Conservation (phyloP, 2,797 vertebrate species). For the Oreortyx pictus region DNA sequence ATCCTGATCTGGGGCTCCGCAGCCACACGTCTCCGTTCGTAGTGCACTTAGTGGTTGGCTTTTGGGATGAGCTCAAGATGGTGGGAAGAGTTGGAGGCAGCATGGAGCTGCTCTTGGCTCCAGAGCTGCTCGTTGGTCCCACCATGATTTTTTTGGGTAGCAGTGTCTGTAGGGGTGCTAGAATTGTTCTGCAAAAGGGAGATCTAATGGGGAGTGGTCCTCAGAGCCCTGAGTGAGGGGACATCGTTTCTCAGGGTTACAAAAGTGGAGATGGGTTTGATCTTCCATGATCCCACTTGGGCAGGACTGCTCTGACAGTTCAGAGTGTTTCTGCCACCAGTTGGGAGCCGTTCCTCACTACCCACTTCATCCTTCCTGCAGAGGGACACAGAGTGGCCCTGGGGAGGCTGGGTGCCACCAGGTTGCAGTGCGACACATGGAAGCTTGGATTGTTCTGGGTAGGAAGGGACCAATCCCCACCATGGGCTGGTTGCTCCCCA, state of each 20-base stretch:
- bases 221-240: fast-evolving
- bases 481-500: neutral
- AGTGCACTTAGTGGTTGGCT: fast-evolving
- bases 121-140: fast-evolving
- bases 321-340: neutral
- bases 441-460: no score
- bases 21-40: neutral
- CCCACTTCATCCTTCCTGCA: neutral
- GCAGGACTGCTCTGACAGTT: neutral
- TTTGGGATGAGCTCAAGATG: neutral
- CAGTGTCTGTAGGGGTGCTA: neutral
- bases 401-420: neutral
- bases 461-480: no score
- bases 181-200: neutral
- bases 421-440: neutral
- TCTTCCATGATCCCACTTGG: fast-evolving
- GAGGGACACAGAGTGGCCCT: neutral
- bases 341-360: neutral
- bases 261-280: fast-evolving
- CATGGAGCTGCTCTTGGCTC: fast-evolving
- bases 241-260: fast-evolving
- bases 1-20: neutral
- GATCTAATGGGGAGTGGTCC: neutral
- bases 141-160: neutral
- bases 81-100: neutral